Base-by-base conservation (phyloP, 30 jellyfish, hydroid and myxozoan genomes). In the Rhopilema esculentum region DNA sequence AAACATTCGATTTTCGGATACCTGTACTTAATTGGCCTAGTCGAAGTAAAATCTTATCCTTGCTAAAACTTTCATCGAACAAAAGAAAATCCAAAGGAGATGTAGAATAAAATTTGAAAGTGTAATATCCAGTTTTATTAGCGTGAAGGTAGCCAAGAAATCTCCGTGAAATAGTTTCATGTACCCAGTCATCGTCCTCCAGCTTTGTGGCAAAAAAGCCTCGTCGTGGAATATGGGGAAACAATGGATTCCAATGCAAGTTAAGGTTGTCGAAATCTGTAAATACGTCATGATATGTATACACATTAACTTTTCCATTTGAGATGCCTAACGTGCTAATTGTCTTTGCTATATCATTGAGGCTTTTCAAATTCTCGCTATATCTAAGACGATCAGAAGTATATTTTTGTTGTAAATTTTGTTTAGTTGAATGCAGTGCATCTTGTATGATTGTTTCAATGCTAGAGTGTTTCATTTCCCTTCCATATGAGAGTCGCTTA, bases 131-230 rank as follows among this genome's bases (percentile, higher is more conserved):
- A 25, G 75, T 32, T 27, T 20, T 23, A 0, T 40, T n/a, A 0
- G 94, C 84, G 61, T 40, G 72, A 63, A 91, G 20, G 40, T 23
- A 91, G 30, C 95, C 97, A 1, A 78, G 66, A 23, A 91, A 83
- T 24, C 89, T 71, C 20, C 97, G 77, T 19, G 66, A 2, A 0
- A 31, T 7, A 12, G 80, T 21, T n/a, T 23, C 19, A 0, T 7
- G 27, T 0, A 49, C 31, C 57, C 69, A 27, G 24, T 40, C 61
- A 23, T 65, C 83, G 24, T 91, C 97, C 28, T 83, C 79, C 0
- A 91, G 80, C 49, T 66, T 33, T 8, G 32, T 52, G 52, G 67
- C 49, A 28, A 91, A 48, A 4, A 52, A 73, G 33, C 92, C 84
- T 23, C 32, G 51, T 4, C 76, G 29, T 9, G 97, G 97, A 22